Percentiles rank a stretch among this genome's conserved stretches.
These are phyloP conservation scores for Neodontobutis hainanensis DNA, from an alignment of 2,113 vertebrate species.

Conservation along the genomic window DNA sequence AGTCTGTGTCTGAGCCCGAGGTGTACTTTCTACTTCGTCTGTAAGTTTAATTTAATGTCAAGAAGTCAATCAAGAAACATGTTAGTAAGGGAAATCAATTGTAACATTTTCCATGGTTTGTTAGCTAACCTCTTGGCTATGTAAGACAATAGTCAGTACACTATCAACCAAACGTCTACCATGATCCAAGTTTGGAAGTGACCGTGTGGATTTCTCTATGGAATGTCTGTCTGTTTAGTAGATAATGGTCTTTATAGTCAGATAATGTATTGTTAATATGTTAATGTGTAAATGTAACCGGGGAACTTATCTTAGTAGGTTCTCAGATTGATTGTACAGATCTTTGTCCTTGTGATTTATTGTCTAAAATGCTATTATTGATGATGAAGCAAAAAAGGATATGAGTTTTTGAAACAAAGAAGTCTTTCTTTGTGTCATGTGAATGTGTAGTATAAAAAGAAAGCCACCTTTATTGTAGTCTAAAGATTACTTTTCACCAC, in stretches of 20 bases:
- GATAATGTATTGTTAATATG: slow-evolving; percentile 62
- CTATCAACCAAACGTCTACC: slow-evolving; percentile 39
- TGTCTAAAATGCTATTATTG: slow-evolving; percentile 52
- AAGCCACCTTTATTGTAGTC: slow-evolving; percentile 51
- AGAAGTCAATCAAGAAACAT: slow-evolving; percentile 32
- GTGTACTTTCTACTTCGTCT: slow-evolving; percentile 94
- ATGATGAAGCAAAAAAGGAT: slow-evolving; percentile 55
- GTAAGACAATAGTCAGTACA: slow-evolving; percentile 33
- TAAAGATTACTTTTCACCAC: too few species aligned
- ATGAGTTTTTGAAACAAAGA: slow-evolving; percentile 36
- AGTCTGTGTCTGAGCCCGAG: slow-evolving; percentile 85
- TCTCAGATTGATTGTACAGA: slow-evolving; percentile 65
- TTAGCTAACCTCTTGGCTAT: slow-evolving; percentile 27
- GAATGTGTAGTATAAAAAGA: slow-evolving; percentile 52
- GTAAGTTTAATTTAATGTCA: slow-evolving; percentile 68
- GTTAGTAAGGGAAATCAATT: slow-evolving; percentile 23
- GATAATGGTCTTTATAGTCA: slow-evolving; percentile 54
- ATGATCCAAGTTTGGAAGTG: slow-evolving; percentile 51
- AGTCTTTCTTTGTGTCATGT: slow-evolving; percentile 58
- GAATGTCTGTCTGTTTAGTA: slow-evolving; percentile 54
- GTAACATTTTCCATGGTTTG: background rate
- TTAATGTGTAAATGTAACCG: slow-evolving; percentile 65
- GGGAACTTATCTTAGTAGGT: slow-evolving; percentile 47
- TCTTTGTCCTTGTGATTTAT: slow-evolving; percentile 75
- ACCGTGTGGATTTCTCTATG: slow-evolving; percentile 62